These are phyloP conservation scores for Dermatemys mawii DNA, from an alignment of 2,113 vertebrate genomes.

Conservation along the genomic window DNA sequence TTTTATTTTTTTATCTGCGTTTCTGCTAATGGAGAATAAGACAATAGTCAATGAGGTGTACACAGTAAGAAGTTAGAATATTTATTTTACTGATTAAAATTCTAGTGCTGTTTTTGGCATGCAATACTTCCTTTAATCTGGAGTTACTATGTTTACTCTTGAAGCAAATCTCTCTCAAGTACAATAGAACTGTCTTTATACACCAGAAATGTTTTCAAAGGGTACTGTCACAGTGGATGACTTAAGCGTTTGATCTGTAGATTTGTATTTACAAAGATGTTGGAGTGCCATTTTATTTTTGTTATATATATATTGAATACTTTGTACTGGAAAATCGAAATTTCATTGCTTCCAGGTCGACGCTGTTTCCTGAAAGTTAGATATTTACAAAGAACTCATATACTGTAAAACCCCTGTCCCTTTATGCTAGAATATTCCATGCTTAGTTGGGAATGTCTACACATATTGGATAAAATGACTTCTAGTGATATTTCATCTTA, in stretches of 20 bases:
- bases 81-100: slow-evolving; percentile 71
- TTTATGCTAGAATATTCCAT: not conserved
- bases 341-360: slow-evolving; percentile 13
- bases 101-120: slow-evolving; percentile 69
- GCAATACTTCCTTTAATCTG: slow-evolving; percentile 65
- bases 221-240: slow-evolving; percentile 36
- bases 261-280: slow-evolving; percentile 47
- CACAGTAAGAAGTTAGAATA: slow-evolving; percentile 56
- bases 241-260: slow-evolving; percentile 42
- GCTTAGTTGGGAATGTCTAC: slow-evolving; percentile 28
- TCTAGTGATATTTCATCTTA: slow-evolving; percentile 29
- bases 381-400: slow-evolving; percentile 42
- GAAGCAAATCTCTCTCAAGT: slow-evolving; percentile 55
- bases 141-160: slow-evolving; percentile 64
- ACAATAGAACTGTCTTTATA: slow-evolving; percentile 56
- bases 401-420: slow-evolving; percentile 22
- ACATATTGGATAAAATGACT: slow-evolving; percentile 1
- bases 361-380: slow-evolving; percentile 25
- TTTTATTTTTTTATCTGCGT: not conserved
- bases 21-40: slow-evolving; percentile 33
- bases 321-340: slow-evolving; percentile 55
- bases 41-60: slow-evolving; percentile 56
- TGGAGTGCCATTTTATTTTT: slow-evolving; percentile 53
- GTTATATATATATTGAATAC: not conserved
- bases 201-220: slow-evolving; percentile 28